A percentile compares a stretch with the other conserved stretches of the same genome.
phyloP scores from a whole-genome alignment of 2,113 vertebrate species.

The Microcebus lehilahytsara region DNA sequence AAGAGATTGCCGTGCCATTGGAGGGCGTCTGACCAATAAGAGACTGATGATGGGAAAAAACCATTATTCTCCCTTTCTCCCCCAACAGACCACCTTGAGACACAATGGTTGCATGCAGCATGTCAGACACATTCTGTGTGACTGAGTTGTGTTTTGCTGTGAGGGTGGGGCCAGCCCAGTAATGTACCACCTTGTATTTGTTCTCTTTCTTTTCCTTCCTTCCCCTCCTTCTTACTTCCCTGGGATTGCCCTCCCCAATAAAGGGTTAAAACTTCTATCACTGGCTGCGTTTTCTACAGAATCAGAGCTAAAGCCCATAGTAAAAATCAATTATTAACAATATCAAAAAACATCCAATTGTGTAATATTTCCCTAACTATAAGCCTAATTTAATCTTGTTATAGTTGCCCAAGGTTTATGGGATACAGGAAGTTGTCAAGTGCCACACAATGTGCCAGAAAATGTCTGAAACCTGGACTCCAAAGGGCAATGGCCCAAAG shows the following conservation, averaged over 20 bases:
- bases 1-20: neutral
- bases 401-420: neutral
- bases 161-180: neutral
- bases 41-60: neutral
- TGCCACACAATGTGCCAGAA: neutral
- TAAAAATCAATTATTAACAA: conserved; percentile 6
- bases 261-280: neutral
- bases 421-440: neutral
- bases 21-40: neutral
- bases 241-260: neutral
- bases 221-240: neutral
- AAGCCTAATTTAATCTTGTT: neutral
- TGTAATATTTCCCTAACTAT: neutral
- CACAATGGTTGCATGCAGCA: neutral
- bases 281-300: neutral
- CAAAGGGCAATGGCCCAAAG: neutral
- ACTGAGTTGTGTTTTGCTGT: neutral
- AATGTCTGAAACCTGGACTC: neutral
- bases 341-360: neutral
- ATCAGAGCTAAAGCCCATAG: neutral
- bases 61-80: neutral
- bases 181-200: neutral
- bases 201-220: neutral
- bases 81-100: neutral
- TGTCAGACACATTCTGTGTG: neutral